Percentiles rank a stretch among this genome's conserved stretches.
Conservation (phyloP, 2,888 invertebrate species). For the Idaea aversata region DNA sequence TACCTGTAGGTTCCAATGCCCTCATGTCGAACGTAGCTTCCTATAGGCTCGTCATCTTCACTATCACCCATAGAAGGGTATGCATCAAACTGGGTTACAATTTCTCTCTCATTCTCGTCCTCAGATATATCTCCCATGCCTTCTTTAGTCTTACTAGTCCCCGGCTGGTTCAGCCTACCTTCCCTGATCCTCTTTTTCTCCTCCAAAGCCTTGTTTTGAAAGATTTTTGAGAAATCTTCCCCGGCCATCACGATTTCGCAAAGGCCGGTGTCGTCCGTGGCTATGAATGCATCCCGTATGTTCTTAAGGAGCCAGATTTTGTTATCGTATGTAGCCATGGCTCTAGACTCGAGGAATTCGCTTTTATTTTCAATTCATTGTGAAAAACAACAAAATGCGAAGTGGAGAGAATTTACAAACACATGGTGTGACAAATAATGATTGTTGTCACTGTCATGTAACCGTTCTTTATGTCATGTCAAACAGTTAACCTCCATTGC, state of each 20-base stretch:
- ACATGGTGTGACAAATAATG: background rate
- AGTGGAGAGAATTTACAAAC: conserved; percentile 3
- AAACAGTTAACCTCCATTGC: background rate
- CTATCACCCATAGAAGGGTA: conserved; percentile 90
- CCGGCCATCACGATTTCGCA: conserved; percentile 95
- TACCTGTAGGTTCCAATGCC: conserved; percentile 81
- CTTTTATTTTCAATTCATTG: conserved; percentile 3
- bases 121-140: conserved; percentile 55
- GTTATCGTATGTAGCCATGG: conserved; percentile 97
- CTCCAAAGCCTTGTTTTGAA: conserved; percentile 69
- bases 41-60: conserved; percentile 86
- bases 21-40: conserved; percentile 86
- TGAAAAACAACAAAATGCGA: conserved; percentile 3
- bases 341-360: conserved; percentile 6
- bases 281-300: conserved; percentile 96
- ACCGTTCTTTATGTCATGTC: background rate
- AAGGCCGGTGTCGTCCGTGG: conserved; percentile 96
- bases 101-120: conserved; percentile 63
- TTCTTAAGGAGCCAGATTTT: conserved; percentile 95
- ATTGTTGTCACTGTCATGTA: background rate
- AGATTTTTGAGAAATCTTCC: conserved; percentile 86
- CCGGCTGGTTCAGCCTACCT: conserved; percentile 52
- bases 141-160: conserved; percentile 59
- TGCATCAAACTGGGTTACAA: conserved; percentile 80
- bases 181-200: conserved; percentile 61